Conservation (phyloP, 2,888 invertebrate species). For the Ecdyonurus torrentis region DNA sequence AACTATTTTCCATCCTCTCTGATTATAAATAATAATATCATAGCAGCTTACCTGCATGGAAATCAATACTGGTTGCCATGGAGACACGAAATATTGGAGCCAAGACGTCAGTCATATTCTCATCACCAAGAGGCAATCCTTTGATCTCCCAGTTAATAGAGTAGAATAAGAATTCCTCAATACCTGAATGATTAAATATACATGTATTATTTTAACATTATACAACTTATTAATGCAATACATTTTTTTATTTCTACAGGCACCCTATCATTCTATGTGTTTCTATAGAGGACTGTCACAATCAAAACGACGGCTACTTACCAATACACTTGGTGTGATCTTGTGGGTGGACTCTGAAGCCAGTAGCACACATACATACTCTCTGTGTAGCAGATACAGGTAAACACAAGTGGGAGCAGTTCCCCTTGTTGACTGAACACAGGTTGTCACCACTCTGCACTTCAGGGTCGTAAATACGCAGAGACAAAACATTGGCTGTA, state of each 20-base stretch:
- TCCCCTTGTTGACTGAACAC: slow-evolving; percentile 32
- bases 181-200: slow-evolving; percentile 26
- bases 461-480: slow-evolving; percentile 52
- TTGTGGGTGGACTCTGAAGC: slow-evolving; percentile 36
- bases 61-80: slow-evolving; percentile 60
- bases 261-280: neutral
- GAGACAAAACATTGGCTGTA: slow-evolving; percentile 42
- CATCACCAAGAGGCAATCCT: slow-evolving; percentile 36
- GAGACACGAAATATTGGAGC: slow-evolving; percentile 57
- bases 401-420: slow-evolving; percentile 58
- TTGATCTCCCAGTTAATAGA: slow-evolving; percentile 61
- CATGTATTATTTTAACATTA: slow-evolving; percentile 6
- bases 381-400: slow-evolving; percentile 37
- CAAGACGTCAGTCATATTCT: slow-evolving; percentile 31
- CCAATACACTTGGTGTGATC: slow-evolving; percentile 37
- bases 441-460: slow-evolving; percentile 42
- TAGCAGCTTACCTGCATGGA: slow-evolving; percentile 39
- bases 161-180: slow-evolving; percentile 55
- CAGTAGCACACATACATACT: slow-evolving; percentile 61
- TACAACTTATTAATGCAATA: slow-evolving; percentile 15
- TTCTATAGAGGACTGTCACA: too few species aligned
- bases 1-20: too few species aligned
- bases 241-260: slow-evolving; percentile 1
- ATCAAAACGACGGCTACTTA: too few species aligned
- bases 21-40: too few species aligned